Base-by-base conservation (phyloP, 2,888 invertebrate genomes). In the Agriopis marginaria region DNA sequence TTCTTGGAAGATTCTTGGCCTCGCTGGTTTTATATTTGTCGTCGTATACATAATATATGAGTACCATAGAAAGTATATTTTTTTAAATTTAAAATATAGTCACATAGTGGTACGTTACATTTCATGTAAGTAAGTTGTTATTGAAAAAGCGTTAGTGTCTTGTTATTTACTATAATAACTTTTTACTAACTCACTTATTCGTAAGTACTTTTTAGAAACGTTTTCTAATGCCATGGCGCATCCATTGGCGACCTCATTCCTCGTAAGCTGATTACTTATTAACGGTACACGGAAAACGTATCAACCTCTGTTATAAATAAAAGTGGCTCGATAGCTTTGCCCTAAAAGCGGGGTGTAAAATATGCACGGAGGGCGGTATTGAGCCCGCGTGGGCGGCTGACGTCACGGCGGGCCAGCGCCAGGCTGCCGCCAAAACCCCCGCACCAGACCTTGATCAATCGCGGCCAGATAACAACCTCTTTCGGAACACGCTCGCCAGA, bases 401-500 rank as follows among this genome's bases (percentile, higher is more conserved):
- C 92, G 92, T 92, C 92, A 92, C 82, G 74, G 84, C 86, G 87
- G 87, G 87, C 87, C 89, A 70, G 66, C 89, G 89, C 84, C 90
- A 85, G 82, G 73, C 85, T 87, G 89, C 88, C 89, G 89, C 88
- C 89, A 82, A 84, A 84, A 83, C 84, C 77, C 77, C 80, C 79
- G 76, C 78, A 75, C 82, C 86, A 83, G 82, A 82, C 87, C 85
- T 84, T 86, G 84, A 87, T 88, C 89, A 86, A 82, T 84, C 86
- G 86, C 81, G 80, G 80, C 79, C 78, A 80, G 79, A 76, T 79
- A 78, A 77, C 75, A 75, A 73, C 79, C 77, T 75, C 76, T 74
- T 75, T 74, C 77, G 78, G 76, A 53, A 60, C 23, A 40, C 50
- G 53, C 63, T 32, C 17, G 14, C 10, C 54, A 44, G 49, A 61